These are phyloP conservation scores for Papilio xuthus DNA, from an alignment of 1,140 invertebrate species.

Conservation along the genomic window DNA sequence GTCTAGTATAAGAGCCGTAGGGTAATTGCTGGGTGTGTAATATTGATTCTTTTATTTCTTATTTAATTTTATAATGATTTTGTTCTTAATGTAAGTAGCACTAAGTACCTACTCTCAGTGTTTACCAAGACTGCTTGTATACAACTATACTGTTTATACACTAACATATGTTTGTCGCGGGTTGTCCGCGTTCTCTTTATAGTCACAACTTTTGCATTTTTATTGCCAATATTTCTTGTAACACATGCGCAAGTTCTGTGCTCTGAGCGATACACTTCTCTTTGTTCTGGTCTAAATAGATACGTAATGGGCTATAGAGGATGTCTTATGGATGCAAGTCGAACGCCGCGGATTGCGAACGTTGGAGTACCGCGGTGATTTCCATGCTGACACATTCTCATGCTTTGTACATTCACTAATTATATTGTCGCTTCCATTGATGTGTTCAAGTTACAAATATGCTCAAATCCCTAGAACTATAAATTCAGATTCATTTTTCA, in stretches of 20 bases:
- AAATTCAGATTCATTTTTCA: slow-evolving; percentile 52
- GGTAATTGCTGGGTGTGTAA: slow-evolving; percentile 67
- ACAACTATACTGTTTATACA: slow-evolving; percentile 79
- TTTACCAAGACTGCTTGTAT: slow-evolving; percentile 81
- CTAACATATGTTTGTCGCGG: slow-evolving; percentile 65
- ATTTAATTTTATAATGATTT: slow-evolving; percentile 76
- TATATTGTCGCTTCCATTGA: slow-evolving; percentile 68
- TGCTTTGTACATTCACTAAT: slow-evolving; percentile 56
- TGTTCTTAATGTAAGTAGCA: slow-evolving; percentile 75
- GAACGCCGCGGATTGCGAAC: slow-evolving; percentile 20
- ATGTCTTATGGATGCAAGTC: not conserved
- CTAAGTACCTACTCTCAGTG: slow-evolving; percentile 80
- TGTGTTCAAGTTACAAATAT: slow-evolving; percentile 75
- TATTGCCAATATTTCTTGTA: slow-evolving; percentile 77
- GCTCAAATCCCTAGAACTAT: slow-evolving; percentile 58
- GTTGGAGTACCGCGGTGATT: slow-evolving; percentile 39
- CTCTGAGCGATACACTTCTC: slow-evolving; percentile 59
- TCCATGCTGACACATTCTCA: slow-evolving; percentile 45
- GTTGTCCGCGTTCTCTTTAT: slow-evolving; percentile 60
- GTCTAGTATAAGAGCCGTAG: slow-evolving; percentile 69
- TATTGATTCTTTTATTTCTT: slow-evolving; percentile 61
- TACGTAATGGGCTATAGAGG: slow-evolving; percentile 53
- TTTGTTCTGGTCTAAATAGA: slow-evolving; percentile 69
- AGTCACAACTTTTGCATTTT: slow-evolving; percentile 81
- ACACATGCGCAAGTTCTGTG: slow-evolving; percentile 63